Evolutionary conservation across 2,888 invertebrate species (phyloP), one percentile per base, ranked within the genome.

Genomic region (Pheosia tremula): DNA sequence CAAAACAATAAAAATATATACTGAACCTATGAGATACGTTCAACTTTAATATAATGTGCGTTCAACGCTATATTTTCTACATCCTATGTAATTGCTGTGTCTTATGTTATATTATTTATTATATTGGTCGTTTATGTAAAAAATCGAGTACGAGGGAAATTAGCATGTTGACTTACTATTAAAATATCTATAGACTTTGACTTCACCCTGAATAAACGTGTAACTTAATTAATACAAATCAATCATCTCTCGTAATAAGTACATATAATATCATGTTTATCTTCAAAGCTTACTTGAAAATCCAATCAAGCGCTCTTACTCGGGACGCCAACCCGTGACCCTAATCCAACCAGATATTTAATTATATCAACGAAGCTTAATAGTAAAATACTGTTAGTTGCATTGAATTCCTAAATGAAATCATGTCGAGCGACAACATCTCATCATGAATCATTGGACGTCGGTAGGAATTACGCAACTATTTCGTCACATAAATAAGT

Each of bases 311-410:
- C 57, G 53, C 37, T 47, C 55, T 60, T 56, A 62, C 62, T 53
- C 37, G 57, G 62, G 64, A 61, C 64, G 65, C 57, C 58, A 59
- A 62, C 61, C 58, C 55, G 69, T 67, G 67, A 67, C 62, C 64
- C 49, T 69, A 69, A 69, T 75, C 62, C 50, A 62, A 63, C 63
- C 62, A 63, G 66, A 72, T 57, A 63, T 59, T 62, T 68, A 72
- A 75, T 71, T 70, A 72, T 53, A 43, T 52, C 53, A 65, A 56
- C 61, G 41, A 37, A 62, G 54, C 59, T 67, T 61, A 61, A 69
- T 62, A 58, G 65, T 61, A 60, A 70, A 72, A 71, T 69, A 8
- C 13, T 62, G 62, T 65, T 62, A 63, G 67, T 61, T 61, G 62
- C 71, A 62, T 64, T 64, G 61, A 62, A 63, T 62, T 70, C 61